Conservation (phyloP, 2,888 invertebrate genomes). For the Orthosia incerta region DNA sequence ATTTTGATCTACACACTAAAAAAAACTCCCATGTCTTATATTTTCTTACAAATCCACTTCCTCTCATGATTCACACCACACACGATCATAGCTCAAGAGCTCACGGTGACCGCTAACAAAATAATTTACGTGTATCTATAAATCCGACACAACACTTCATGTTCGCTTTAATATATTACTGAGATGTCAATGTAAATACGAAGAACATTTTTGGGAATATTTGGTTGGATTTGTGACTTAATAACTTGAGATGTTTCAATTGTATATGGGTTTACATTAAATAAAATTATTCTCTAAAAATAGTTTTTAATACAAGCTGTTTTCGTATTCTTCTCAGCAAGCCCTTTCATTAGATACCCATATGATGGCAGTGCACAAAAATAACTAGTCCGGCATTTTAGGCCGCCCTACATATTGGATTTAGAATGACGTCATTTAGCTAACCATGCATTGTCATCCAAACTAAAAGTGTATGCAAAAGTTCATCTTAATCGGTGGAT, state of each 20-base stretch:
- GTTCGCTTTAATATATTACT: constrained; percentile 26
- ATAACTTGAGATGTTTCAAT: constrained; percentile 4
- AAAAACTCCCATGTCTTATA: background rate
- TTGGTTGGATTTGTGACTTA: constrained; percentile 4
- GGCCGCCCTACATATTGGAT: too few relatives aligned
- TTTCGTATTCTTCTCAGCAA: too few relatives aligned
- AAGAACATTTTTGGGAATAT: constrained; percentile 1
- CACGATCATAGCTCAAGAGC: constrained; percentile 32
- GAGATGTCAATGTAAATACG: background rate
- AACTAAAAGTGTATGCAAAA: too few relatives aligned
- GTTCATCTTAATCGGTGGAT: too few relatives aligned
- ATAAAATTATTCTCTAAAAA: background rate
- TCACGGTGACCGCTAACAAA: constrained; percentile 38
- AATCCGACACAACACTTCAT: constrained; percentile 32
- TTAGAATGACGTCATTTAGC: too few relatives aligned
- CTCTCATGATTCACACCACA: constrained; percentile 18
- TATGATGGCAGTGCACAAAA: too few relatives aligned
- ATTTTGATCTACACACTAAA: too few relatives aligned
- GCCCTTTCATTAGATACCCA: too few relatives aligned
- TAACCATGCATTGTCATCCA: too few relatives aligned
- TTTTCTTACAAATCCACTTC: background rate
- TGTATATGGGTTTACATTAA: background rate
- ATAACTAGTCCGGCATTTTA: too few relatives aligned
- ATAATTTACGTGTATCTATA: constrained; percentile 50
- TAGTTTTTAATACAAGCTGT: too few relatives aligned